A percentile compares a stretch with the other conserved stretches of the same genome.
phyloP scores from a whole-genome alignment of 2,888 invertebrate genomes.

The Dendrolimus pini region DNA sequence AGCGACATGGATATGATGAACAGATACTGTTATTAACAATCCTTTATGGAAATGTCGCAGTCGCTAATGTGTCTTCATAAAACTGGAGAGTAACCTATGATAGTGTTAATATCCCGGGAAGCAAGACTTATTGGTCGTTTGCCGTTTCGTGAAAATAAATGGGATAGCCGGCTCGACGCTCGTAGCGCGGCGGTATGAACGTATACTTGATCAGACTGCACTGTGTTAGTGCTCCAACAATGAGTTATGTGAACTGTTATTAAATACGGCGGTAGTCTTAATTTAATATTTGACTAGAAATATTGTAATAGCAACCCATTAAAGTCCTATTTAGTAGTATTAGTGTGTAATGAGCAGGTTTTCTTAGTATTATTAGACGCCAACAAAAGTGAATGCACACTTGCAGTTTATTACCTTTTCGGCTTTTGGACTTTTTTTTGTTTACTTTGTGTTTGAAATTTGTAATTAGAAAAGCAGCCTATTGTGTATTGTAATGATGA shows the following conservation, averaged over 20 bases:
- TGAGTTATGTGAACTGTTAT: conserved; percentile 16
- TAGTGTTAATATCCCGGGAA: conserved; percentile 74
- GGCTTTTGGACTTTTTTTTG: no score
- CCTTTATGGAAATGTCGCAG: conserved; percentile 56
- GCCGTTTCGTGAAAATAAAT: conserved; percentile 66
- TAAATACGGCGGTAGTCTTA: conserved; percentile 4
- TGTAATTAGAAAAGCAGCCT: no score
- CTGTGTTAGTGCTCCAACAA: conserved; percentile 13
- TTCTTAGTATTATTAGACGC: no score
- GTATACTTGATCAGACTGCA: conserved; percentile 4
- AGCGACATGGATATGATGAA: no score
- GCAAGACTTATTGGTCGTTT: conserved; percentile 75
- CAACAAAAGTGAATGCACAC: no score
- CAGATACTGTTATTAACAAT: conserved; percentile 24
- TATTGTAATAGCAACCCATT: neutral
- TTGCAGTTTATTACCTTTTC: no score
- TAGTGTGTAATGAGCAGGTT: no score
- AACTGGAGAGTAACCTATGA: conserved; percentile 71
- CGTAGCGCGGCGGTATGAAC: conserved; percentile 7
- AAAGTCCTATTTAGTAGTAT: no score
- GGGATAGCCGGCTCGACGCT: conserved; percentile 43
- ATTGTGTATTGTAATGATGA: no score
- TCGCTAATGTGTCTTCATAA: conserved; percentile 71
- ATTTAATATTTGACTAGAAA: neutral
- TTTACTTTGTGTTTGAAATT: no score